Evolutionary conservation across 2,113 vertebrate genomes (phyloP).

Genomic region (Naja naja): DNA sequence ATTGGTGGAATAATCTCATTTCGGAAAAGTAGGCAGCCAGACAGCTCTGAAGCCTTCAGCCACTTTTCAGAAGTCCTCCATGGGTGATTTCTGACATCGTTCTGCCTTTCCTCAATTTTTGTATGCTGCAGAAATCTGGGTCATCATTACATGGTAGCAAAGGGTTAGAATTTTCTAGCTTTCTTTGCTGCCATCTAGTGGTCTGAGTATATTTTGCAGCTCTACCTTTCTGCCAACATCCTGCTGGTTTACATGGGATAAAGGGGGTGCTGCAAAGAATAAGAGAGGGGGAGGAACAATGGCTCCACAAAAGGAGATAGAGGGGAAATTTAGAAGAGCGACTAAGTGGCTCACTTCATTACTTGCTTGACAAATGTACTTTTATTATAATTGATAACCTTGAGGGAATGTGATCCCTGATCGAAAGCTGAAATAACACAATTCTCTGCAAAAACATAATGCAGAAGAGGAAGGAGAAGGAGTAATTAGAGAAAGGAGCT

Average conservation of each 20-base stretch:
- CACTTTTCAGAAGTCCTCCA: neutral
- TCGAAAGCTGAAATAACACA: neutral
- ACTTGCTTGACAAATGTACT: neutral
- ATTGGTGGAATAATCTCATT: neutral
- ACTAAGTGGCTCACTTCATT: neutral
- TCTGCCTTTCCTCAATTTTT: neutral
- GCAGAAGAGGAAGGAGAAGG: neutral
- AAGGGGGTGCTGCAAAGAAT: neutral
- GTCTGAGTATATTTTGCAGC: neutral
- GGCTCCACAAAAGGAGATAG: neutral
- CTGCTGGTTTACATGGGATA: neutral
- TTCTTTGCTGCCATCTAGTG: neutral
- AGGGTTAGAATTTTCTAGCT: neutral
- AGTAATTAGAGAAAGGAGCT: neutral
- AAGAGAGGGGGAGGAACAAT: neutral
- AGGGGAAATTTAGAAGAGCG: neutral
- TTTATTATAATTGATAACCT: neutral
- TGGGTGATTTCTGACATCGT: neutral
- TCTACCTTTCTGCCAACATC: neutral
- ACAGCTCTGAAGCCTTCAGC: neutral
- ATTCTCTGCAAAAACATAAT: neutral
- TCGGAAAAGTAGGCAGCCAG: neutral
- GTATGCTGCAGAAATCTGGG: neutral
- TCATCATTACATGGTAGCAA: neutral
- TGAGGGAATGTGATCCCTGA: neutral